Evolutionary conservation across 2,113 vertebrate species (phyloP).

Genomic region (Notarius quadriscutis): DNA sequence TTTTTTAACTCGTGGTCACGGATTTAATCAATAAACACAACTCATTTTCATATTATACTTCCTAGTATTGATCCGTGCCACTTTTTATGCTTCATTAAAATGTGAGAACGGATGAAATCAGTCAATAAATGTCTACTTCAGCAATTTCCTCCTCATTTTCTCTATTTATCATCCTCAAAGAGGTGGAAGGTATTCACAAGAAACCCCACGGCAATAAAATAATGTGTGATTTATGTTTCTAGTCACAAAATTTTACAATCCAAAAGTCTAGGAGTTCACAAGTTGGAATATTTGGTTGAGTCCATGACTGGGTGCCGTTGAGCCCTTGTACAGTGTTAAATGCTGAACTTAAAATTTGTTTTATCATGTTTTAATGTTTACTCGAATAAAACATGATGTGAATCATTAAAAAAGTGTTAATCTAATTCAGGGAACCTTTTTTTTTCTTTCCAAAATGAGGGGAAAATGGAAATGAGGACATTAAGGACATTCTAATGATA

Average conservation of each 20-base stretch:
- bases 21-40: not conserved
- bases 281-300: not conserved
- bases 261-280: not conserved
- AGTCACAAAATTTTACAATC: not conserved
- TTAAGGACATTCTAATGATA: too few relatives aligned
- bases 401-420: not conserved
- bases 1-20: not conserved
- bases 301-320: not conserved
- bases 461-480: too few relatives aligned
- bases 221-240: not conserved
- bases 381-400: not conserved
- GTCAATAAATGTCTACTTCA: not conserved
- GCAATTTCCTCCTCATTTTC: not conserved
- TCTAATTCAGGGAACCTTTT: not conserved
- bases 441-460: too few relatives aligned
- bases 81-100: not conserved
- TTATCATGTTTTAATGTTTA: not conserved
- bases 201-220: not conserved
- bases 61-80: not conserved
- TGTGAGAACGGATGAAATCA: not conserved
- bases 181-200: not conserved
- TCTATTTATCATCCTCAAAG: not conserved
- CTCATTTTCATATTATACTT: slow-evolving; percentile 3
- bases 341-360: not conserved
- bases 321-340: not conserved